These are phyloP conservation scores for Meloe dianella DNA, from an alignment of 2,888 invertebrate species.

Conservation along the genomic window DNA sequence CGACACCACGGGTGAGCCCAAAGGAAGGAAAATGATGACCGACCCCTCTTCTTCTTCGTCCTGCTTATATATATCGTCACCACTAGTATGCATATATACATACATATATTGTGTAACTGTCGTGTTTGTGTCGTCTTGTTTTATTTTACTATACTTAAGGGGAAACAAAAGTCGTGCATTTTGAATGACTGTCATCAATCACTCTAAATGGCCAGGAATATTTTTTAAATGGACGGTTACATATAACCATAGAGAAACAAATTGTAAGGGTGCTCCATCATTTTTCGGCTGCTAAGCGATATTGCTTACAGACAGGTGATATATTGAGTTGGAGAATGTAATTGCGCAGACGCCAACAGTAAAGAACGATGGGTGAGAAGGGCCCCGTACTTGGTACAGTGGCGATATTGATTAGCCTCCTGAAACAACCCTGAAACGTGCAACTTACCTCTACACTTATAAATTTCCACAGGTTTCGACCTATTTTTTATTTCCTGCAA, in stretches of 20 bases:
- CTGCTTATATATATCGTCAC: conserved; percentile 2
- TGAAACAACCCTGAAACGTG: conserved; percentile 32
- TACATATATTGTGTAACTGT: neutral
- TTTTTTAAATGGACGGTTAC: conserved; percentile 44
- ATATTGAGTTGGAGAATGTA: conserved; percentile 36
- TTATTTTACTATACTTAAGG: conserved; percentile 22
- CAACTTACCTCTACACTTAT: conserved; percentile 27
- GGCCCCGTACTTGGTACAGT: conserved; percentile 36
- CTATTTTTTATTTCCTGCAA: neutral
- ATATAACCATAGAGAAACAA: conserved; percentile 43
- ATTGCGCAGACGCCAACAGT: conserved; percentile 33
- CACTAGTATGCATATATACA: neutral
- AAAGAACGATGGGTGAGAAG: conserved; percentile 29
- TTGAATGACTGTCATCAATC: conserved; percentile 46
- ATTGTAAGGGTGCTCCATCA: conserved; percentile 45
- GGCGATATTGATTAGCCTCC: conserved; percentile 42
- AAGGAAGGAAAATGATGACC: conserved; percentile 38
- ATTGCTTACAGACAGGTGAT: conserved; percentile 48
- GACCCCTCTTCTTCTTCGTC: neutral
- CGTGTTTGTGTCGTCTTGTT: conserved; percentile 25
- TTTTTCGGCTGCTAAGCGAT: conserved; percentile 40
- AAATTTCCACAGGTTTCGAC: conserved; percentile 18
- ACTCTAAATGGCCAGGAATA: conserved; percentile 43
- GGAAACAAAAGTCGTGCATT: conserved; percentile 48
- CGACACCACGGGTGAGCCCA: conserved; percentile 17